Evolutionary conservation across 2,888 invertebrate genomes (phyloP).

Genomic region (Galerucella pusilla): DNA sequence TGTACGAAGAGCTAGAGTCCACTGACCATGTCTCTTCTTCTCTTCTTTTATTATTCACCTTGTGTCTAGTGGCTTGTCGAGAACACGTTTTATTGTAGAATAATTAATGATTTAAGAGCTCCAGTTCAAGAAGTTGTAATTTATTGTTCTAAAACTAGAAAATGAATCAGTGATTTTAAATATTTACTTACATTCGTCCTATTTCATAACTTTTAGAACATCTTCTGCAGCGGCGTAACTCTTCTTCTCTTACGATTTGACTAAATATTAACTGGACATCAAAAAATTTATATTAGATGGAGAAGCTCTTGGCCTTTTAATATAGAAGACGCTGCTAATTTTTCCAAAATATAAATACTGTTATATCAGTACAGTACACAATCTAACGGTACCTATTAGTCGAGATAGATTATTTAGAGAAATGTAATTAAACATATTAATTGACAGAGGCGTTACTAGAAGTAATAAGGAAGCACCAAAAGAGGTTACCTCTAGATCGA

Average conservation of each 20-base stretch:
- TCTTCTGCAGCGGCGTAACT: not conserved
- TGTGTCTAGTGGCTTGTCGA: slow-evolving; percentile 14
- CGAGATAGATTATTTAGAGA: not conserved
- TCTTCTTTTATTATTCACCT: slow-evolving; percentile 15
- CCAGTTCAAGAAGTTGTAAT: not conserved
- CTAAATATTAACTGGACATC: too few relatives aligned
- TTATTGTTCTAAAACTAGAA: not conserved
- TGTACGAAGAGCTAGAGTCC: slow-evolving; percentile 7
- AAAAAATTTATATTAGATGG: too few relatives aligned
- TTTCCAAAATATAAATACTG: not conserved
- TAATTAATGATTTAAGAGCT: slow-evolving; percentile 21
- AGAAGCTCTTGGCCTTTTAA: too few relatives aligned
- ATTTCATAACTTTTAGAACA: not conserved
- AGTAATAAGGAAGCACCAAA: slow-evolving; percentile 1
- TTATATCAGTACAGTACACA: not conserved
- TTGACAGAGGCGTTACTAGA: not conserved
- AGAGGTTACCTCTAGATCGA: slow-evolving; percentile 1
- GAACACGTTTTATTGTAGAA: slow-evolving; percentile 12
- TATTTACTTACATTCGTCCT: not conserved
- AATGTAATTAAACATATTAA: slow-evolving; percentile 2
- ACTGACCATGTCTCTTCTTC: slow-evolving; percentile 22
- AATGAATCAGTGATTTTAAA: not conserved
- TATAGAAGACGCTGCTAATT: not conserved
- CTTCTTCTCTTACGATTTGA: too few relatives aligned
- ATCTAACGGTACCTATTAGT: not conserved